Evolutionary conservation across 1,140 invertebrate species (phyloP).

Genomic region (Agraylea sexmaculata): DNA sequence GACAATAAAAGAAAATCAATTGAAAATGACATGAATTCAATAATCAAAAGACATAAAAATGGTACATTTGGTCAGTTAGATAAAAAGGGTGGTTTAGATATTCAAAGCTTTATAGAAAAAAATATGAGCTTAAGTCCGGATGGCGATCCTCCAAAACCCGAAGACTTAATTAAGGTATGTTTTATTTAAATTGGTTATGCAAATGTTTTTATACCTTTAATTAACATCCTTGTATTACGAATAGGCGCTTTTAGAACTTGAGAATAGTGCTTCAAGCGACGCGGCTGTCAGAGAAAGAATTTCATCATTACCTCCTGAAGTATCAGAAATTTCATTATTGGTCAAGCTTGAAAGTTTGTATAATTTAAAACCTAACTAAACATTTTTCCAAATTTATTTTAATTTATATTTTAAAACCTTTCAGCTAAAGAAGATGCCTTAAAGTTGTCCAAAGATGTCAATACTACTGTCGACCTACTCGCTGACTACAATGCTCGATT

Average conservation of each 20-base stretch:
- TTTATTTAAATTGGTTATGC: no score
- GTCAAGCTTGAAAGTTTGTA: slow-evolving; percentile 63
- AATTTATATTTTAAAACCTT: slow-evolving; percentile 16
- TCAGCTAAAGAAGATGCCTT: slow-evolving; percentile 61
- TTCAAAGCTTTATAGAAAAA: slow-evolving; percentile 59
- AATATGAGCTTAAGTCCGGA: slow-evolving; percentile 64
- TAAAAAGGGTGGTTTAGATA: no score
- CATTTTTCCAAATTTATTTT: not conserved
- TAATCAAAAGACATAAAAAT: no score
- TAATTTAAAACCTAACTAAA: not conserved
- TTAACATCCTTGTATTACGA: no score
- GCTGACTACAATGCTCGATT: slow-evolving; percentile 82
- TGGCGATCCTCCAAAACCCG: slow-evolving; percentile 79
- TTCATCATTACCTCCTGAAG: slow-evolving; percentile 84
- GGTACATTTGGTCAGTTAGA: no score
- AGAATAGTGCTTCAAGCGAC: slow-evolving; percentile 89
- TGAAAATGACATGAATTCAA: no score
- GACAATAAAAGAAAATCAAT: no score
- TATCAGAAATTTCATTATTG: slow-evolving; percentile 80
- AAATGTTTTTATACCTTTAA: no score
- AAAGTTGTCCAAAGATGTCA: slow-evolving; percentile 57
- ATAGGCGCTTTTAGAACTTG: slow-evolving; percentile 65
- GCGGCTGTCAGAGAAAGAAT: slow-evolving; percentile 85
- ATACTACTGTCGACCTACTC: slow-evolving; percentile 73
- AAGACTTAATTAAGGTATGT: slow-evolving; percentile 68